Conservation (phyloP, 2,797 vertebrate species). For the Sebastes nivosus region DNA sequence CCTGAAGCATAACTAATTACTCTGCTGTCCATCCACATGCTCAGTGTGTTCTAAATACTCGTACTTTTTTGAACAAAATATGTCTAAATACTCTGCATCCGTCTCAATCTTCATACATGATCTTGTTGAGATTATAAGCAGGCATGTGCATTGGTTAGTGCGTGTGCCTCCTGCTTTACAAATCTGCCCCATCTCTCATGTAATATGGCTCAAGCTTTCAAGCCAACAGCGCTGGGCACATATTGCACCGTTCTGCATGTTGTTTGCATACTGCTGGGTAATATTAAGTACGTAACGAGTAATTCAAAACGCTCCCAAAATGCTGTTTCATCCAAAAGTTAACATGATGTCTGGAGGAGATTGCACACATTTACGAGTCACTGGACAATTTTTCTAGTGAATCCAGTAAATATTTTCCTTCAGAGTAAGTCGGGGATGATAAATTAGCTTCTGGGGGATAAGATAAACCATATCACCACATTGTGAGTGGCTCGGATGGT, state of each 20-base stretch:
- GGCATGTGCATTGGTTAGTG: not conserved
- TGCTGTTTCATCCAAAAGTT: slow-evolving; percentile 24
- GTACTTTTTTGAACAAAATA: not conserved
- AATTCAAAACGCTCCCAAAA: slow-evolving; percentile 36
- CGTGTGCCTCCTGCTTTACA: not conserved
- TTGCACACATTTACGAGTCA: slow-evolving; percentile 38
- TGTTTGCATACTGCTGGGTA: slow-evolving; percentile 14
- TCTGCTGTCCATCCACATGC: not conserved
- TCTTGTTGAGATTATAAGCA: not conserved
- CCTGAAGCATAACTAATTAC: not conserved
- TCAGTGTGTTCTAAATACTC: not conserved
- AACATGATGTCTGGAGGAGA: slow-evolving; percentile 46
- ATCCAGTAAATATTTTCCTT: slow-evolving; percentile 61
- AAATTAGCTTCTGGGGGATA: slow-evolving; percentile 69
- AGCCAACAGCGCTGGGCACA: slow-evolving; percentile 2
- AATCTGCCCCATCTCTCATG: slow-evolving; percentile 15
- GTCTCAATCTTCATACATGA: not conserved
- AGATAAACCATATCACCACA: slow-evolving; percentile 64
- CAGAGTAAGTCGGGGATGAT: slow-evolving; percentile 61
- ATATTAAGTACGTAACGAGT: slow-evolving; percentile 21
- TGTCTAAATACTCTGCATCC: not conserved
- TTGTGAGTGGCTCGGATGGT: slow-evolving; percentile 42
- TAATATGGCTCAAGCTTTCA: not conserved
- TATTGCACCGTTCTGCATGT: not conserved
- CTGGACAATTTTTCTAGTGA: slow-evolving; percentile 51